phyloP scores from a whole-genome alignment of 2,888 invertebrate species.

The Osmoderma eremita region DNA sequence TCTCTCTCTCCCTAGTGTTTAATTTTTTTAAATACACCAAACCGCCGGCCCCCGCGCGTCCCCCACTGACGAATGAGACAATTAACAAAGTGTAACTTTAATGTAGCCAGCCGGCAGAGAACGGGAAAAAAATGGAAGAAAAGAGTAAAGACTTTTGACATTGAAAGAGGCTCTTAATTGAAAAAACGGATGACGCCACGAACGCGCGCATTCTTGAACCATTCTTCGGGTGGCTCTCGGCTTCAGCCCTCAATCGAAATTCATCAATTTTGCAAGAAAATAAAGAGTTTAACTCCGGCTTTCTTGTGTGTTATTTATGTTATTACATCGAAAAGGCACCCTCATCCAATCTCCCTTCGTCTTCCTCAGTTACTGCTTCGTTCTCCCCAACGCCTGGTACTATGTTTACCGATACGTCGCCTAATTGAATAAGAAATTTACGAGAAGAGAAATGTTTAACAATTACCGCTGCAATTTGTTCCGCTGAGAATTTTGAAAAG shows the following conservation, averaged over 20 bases:
- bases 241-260: constrained; percentile 26
- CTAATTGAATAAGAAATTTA: constrained; percentile 15
- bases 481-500: too few relatives aligned
- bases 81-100: constrained; percentile 56
- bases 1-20: constrained; percentile 28
- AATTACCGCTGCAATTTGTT: neutral
- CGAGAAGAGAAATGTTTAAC: neutral
- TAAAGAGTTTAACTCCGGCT: constrained; percentile 23
- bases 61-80: constrained; percentile 52
- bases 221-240: neutral
- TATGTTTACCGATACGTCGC: constrained; percentile 8
- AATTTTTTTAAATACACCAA: constrained; percentile 39
- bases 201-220: neutral
- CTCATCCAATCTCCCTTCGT: neutral
- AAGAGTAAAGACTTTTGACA: constrained; percentile 51
- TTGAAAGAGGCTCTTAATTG: constrained; percentile 47
- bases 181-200: constrained; percentile 21
- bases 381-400: neutral
- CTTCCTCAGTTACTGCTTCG: neutral
- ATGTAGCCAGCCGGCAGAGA: constrained; percentile 48
- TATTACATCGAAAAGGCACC: neutral
- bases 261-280: constrained; percentile 27
- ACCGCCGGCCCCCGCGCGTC: constrained; percentile 35
- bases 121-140: constrained; percentile 5
- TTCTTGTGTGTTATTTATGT: constrained; percentile 20